A percentile compares a stretch with the other conserved stretches of the same genome.
phyloP scores from a whole-genome alignment of 2,888 invertebrate genomes.

The Acrocera orbiculus region DNA sequence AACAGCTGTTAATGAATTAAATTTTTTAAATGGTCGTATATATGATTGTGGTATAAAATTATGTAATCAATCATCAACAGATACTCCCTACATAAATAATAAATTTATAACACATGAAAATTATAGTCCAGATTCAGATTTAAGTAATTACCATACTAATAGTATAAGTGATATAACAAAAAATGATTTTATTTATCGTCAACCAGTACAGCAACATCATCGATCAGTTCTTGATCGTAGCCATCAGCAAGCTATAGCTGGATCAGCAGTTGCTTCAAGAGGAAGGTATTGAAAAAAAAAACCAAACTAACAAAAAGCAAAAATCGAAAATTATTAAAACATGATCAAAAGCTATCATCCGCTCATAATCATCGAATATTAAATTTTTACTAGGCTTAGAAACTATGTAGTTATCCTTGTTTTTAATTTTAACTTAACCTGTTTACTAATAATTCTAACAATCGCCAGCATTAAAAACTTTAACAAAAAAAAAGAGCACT shows the following conservation, averaged over 20 bases:
- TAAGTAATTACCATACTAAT: too few species aligned
- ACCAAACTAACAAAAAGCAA: slow-evolving; percentile 7
- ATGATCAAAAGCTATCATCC: slow-evolving; percentile 3
- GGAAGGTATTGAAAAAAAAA: slow-evolving; percentile 25
- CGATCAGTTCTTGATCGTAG: slow-evolving; percentile 7
- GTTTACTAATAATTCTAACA: too few species aligned
- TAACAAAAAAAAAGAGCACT: slow-evolving; percentile 1
- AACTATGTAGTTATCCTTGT: too few species aligned
- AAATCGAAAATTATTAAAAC: too few species aligned
- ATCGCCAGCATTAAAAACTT: slow-evolving; percentile 4
- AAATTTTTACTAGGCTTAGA: too few species aligned
- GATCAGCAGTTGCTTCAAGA: slow-evolving; percentile 12
- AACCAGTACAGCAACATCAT: slow-evolving; percentile 14
- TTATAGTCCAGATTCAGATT: slow-evolving; percentile 18
- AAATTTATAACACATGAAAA: slow-evolving; percentile 15
- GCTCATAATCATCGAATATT: too few species aligned
- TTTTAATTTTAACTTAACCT: too few species aligned
- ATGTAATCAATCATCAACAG: slow-evolving; percentile 19
- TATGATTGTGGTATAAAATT: slow-evolving; percentile 22
- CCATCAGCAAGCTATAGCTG: slow-evolving; percentile 6
- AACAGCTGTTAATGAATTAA: slow-evolving; percentile 25
- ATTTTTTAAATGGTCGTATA: slow-evolving; percentile 25
- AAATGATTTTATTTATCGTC: slow-evolving; percentile 17
- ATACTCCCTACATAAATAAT: slow-evolving; percentile 20
- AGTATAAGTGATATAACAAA: slow-evolving; percentile 14